Base-by-base conservation (phyloP, 2,888 invertebrate genomes). In the Rhaphigaster nebulosa region DNA sequence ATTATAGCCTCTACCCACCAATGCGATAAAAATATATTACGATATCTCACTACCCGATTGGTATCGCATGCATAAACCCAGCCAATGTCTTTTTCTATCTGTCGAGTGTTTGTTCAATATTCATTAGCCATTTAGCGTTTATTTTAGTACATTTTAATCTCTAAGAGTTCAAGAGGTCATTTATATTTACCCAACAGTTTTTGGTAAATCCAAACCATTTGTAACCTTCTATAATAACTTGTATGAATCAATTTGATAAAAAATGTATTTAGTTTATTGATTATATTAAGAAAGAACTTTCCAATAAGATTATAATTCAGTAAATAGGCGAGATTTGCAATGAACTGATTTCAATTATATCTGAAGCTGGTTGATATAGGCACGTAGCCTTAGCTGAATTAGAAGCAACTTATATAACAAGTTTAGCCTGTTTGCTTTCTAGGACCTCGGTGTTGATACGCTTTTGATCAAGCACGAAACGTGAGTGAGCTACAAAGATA, bases 381-480 rank as follows among this genome's bases (percentile, higher is more conserved):
- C 70, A 76, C 70, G 70, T 76, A 76, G 38, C 70, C 20, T 2
- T 38, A 76, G 34, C 70, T 76, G 70, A 76, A 76, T 76, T 76
- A 76, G 70, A 38, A 20, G 70, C 70, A 76, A 76, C 26, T 76
- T 76, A 76, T 76, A 76, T 76, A 76, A 76, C 70, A 76, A 76
- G 70, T 20, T 76, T 38, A 76, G 34, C 34, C 70, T 38, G 70
- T 76, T 76, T 76, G 70, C 70, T 76, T 76, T 76, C 70, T 76
- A 8, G 70, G 38, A 23, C 20, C 23, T 6, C 20, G 20, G 70
- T 76, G 34, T 76, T 76, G 70, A 76, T 76, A 76, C 70, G 70
- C 70, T 76, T 76, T 76, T 76, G 70, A 76, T 76, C 70, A 76
- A 76, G 70, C 34, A 8, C 34, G 70, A 76, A 76, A 38, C 70